These are phyloP conservation scores for Chamaetylas fuelleborni DNA, from an alignment of 2,113 vertebrate genomes.

Conservation along the genomic window DNA sequence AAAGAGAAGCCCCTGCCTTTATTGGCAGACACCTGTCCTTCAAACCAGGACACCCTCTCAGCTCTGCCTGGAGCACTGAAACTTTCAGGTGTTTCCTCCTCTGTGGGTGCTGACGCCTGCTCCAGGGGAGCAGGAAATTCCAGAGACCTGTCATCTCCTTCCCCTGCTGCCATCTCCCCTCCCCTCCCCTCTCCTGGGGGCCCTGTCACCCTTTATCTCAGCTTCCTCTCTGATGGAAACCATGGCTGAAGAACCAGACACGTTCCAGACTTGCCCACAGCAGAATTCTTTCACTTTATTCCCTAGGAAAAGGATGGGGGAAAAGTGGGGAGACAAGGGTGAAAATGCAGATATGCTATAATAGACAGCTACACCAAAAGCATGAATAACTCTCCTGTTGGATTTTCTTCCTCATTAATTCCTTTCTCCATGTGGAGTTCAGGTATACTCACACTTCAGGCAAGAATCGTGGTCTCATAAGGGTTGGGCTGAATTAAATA, in stretches of 20 bases:
- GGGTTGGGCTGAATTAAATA: not conserved
- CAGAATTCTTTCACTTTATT: constrained; percentile 3
- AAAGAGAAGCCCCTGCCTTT: no score
- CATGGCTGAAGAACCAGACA: constrained; percentile 34
- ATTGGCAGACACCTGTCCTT: no score
- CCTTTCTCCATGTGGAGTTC: not conserved
- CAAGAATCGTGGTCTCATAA: not conserved
- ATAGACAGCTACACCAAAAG: not conserved
- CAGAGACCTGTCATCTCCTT: constrained; percentile 41
- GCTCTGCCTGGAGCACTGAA: constrained; percentile 7
- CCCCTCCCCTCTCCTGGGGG: constrained; percentile 47
- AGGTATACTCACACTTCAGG: not conserved
- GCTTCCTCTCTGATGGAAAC: constrained; percentile 5
- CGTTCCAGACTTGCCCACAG: constrained; percentile 44
- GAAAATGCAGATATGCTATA: not conserved
- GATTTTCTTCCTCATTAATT: constrained; percentile 1
- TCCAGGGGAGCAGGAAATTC: constrained; percentile 4
- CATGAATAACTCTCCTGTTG: not conserved
- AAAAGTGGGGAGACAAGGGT: not conserved
- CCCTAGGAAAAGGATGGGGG: not conserved
- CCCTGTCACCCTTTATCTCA: constrained; percentile 34
- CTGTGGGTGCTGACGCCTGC: not conserved
- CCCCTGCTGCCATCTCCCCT: constrained; percentile 48
- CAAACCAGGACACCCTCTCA: not conserved
- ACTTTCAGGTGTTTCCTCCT: not conserved